Base-by-base conservation (phyloP, 2,113 vertebrate genomes). In the Meriones unguiculatus region DNA sequence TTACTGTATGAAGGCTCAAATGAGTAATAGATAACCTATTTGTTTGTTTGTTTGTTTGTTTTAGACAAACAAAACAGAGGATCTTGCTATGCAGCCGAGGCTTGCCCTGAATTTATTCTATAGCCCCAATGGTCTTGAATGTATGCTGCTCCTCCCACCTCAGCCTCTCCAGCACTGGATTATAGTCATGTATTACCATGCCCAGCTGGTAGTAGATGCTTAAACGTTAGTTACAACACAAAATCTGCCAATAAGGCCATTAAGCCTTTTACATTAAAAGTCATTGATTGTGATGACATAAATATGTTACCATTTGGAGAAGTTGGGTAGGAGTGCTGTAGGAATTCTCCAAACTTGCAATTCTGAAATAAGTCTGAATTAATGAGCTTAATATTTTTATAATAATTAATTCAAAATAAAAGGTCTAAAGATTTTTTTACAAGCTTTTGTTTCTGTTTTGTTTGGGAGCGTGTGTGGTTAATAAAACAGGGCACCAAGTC, bases 361-460 rank as follows among this genome's bases (percentile, higher is more conserved):
- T 65, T 65, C 50, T 75, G 24, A 84, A 84, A 0, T 75, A 89
- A 88, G 41, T 46, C 50, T 91, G 38, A 85, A 77, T 57, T 57
- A 57, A 57, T 57, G 57, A 57, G 15, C 57, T 57, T 57, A 57
- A 57, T 57, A 57, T 57, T 57, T 57, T 57, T 57, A 57, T 57
- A 57, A 57, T 57, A 57, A 57, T 57, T 92, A 70, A 13, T 87
- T 94, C 59, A 92, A 81, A 94, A 70, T 80, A 67, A 67, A 86
- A 32, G 9, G 7, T 46, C 30, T 87, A 69, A 52, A 24, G 30
- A 32, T 35, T 69, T 46, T 65, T 32, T 41, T 41, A 59, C 22
- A 30, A 85, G 28, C 67, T 50, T 32, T 30, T 84, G 18, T 28
- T 41, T 84, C 62, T 41, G 0, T 41, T 64, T 41, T 82, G 80